Base-by-base conservation (phyloP, 2,888 invertebrate species). In the Herminia tarsipennalis region DNA sequence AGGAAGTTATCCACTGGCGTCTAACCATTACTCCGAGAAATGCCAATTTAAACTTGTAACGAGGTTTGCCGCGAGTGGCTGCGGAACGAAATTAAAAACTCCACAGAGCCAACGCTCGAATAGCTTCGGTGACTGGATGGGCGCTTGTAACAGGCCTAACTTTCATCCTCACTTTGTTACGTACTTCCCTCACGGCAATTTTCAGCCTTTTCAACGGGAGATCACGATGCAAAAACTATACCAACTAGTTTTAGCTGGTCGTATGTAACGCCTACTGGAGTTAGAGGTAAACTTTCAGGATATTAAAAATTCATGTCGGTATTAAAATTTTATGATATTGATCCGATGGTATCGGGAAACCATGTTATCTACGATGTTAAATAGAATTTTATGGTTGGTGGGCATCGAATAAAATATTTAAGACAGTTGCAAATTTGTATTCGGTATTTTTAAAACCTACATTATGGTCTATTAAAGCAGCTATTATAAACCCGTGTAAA, bases 11-110 rank as follows among this genome's bases (percentile, higher is more conserved):
- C 83, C 77, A 78, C 75, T 81, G 79, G 75, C 82, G 78, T 86
- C 83, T 83, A 83, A 82, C 86, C 83, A 85, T 88, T 87, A 86
- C 86, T 86, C 81, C 79, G 87, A 86, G 88, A 88, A 88, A 88
- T 83, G 88, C 86, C 90, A 90, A 90, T 90, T 90, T 90, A 89
- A 90, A 90, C 84, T 89, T 89, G 87, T 89, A 89, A 89, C 88
- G 83, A 89, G 88, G 86, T 88, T 88, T 85, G 81, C 85, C 80
- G 83, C 87, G 83, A 87, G 88, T 85, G 87, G 83, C 83, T 83
- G 78, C 70, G 81, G 81, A 88, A 88, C 86, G 79, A 86, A 89
- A 90, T 89, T 89, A 89, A 89, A 88, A 90, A 89, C 81, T 88
- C 83, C 56, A 72, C 81, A 66, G 79, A 74, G 76, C 78, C 65